Evolutionary conservation across 92 coral and sea anemone genomes (phyloP).

Genomic region (Parazoanthus swiftii): DNA sequence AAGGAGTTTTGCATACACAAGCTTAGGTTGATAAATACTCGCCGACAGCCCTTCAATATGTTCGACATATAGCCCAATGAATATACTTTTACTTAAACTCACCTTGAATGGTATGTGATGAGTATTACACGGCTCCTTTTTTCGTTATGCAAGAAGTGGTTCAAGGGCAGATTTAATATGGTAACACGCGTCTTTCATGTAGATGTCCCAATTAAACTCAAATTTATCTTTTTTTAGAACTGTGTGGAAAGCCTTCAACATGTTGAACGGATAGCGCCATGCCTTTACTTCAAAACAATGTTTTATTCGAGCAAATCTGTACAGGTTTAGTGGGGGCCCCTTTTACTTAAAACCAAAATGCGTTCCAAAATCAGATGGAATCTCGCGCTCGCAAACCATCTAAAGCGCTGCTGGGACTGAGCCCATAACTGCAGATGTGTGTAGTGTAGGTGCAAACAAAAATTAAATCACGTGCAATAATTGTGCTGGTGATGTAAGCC

Average conservation of each 20-base stretch:
- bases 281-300: background rate
- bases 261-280: background rate
- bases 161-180: conserved; percentile 33
- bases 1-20: too few species aligned
- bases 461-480: too few species aligned
- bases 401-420: too few species aligned
- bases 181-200: conserved; percentile 21
- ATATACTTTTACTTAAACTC: conserved; percentile 12
- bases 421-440: too few species aligned
- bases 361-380: conserved; percentile 23
- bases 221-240: background rate
- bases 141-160: background rate
- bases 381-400: conserved; percentile 25
- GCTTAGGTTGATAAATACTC: background rate
- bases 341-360: conserved; percentile 17
- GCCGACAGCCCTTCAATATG: conserved; percentile 19
- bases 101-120: conserved; percentile 16
- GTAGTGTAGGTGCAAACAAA: too few species aligned
- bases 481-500: too few species aligned
- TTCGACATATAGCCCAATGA: conserved; percentile 24
- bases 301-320: background rate
- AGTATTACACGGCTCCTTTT: conserved; percentile 22
- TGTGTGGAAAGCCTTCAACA: conserved; percentile 17
- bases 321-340: conserved; percentile 14
- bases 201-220: conserved; percentile 25